Conservation (phyloP, 2,797 vertebrate genomes). For the Cirrhinus mrigala region DNA sequence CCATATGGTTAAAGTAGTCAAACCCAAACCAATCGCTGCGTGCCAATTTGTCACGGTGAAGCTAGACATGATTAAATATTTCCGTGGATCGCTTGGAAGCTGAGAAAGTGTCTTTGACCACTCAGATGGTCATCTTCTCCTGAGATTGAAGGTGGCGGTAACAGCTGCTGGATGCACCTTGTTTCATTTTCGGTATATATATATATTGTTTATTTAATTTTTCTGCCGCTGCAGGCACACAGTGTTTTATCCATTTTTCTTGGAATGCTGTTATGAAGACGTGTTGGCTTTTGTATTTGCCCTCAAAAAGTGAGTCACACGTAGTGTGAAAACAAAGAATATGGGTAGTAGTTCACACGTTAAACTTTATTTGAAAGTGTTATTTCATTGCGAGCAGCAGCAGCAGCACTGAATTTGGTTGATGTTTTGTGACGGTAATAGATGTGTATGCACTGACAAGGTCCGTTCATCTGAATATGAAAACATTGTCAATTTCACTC, state of each 20-base stretch:
- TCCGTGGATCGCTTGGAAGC: conserved; percentile 75
- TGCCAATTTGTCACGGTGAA: conserved; percentile 81
- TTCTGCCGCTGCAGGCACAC: conserved; percentile 49
- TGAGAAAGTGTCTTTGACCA: conserved; percentile 79
- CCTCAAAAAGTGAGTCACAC: conserved; percentile 50
- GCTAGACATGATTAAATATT: conserved; percentile 84
- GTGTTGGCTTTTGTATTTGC: conserved; percentile 51
- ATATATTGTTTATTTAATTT: conserved; percentile 56
- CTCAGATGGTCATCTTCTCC: conserved; percentile 79
- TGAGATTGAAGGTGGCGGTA: conserved; percentile 77
- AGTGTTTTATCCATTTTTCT: conserved; percentile 13
- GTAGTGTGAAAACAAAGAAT: neutral
- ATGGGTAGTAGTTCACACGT: neutral
- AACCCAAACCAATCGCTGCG: conserved; percentile 76
- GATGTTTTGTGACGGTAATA: conserved; percentile 22
- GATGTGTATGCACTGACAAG: conserved; percentile 25
- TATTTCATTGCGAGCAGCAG: neutral
- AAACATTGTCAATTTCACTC: conserved; percentile 64
- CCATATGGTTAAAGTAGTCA: conserved; percentile 83
- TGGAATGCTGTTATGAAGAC: neutral
- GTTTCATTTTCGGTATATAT: conserved; percentile 58
- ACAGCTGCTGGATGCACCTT: conserved; percentile 71
- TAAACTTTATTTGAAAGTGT: neutral
- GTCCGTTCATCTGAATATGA: conserved; percentile 39
- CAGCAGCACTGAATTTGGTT: neutral